Percentiles rank a stretch among this genome's conserved stretches.
Conservation (phyloP, 2,113 vertebrate genomes). For the Pandion haliaetus region DNA sequence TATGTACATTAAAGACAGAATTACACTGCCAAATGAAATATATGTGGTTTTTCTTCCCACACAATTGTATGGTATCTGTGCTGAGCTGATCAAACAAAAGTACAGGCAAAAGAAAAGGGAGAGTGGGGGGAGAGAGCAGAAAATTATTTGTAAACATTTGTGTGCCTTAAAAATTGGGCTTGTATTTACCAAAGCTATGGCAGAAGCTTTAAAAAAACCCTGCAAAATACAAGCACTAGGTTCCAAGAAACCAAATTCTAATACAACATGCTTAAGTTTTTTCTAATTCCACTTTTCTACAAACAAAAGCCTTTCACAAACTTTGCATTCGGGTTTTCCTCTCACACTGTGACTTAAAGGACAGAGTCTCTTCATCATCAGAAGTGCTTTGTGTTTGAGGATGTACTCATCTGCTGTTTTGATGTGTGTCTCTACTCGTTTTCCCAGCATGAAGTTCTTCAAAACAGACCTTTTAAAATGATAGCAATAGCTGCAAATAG, state of each 20-base stretch:
- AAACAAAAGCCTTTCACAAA: background rate
- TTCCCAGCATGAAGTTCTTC: background rate
- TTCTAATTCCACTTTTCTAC: background rate
- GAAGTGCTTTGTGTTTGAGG: background rate
- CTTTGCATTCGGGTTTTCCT: background rate
- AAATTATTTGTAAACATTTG: background rate
- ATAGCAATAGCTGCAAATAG: background rate
- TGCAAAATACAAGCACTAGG: background rate
- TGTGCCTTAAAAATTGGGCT: background rate
- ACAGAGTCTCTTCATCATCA: background rate
- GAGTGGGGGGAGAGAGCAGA: rapidly evolving
- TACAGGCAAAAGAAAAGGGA: background rate
- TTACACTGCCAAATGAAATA: background rate
- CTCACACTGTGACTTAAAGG: background rate
- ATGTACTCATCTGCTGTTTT: background rate
- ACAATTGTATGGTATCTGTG: background rate
- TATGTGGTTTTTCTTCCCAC: rapidly evolving
- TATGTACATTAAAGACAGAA: background rate
- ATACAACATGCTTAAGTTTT: rapidly evolving
- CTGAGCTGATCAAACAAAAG: background rate
- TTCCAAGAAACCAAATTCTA: background rate
- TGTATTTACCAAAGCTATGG: background rate
- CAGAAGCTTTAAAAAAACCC: background rate
- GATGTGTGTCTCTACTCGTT: background rate
- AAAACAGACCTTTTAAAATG: background rate